Base-by-base conservation (phyloP, 92 coral and sea anemone genomes). In the Phenganax subtilis region DNA sequence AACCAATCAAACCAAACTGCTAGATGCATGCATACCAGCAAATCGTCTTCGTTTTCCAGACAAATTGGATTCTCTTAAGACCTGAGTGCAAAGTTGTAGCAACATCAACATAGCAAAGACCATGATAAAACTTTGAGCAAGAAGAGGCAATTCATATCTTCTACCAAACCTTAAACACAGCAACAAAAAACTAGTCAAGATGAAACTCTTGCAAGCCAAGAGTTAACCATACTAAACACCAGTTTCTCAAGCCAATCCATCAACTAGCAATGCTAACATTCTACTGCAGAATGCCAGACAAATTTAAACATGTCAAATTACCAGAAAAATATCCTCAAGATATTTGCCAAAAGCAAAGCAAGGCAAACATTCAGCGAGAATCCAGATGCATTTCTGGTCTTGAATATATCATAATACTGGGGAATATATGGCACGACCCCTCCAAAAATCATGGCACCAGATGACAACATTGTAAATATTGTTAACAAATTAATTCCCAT, bases 371-470 rank as follows among this genome's bases (percentile, higher is more conserved):
- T 93, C 72, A 89, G 87, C 27, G 98, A 93, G 71, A 93, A 93
- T 0, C 98, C 98, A 56, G 90, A 90, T 0, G 97, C 98, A 80
- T 93, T 90, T 10, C 90, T 85, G 65, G 91, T 81, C 69, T 83
- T 88, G 86, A 69, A 85, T 66, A 93, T 93, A 75, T 93, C 98
- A 89, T 91, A 93, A 71, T 93, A 93, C 60, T 93, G 98, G 8
- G 98, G 98, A 14, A 93, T 80, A 75, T 93, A 93, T 1, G 98
- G 98, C 4, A 93, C 98, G 20, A 93, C 94, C 0, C 97, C 98
- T 71, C 98, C 98, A 83, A 93, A 87, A 30, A 93, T 82, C 98
- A 93, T 93, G 10, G 98, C 94, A 37, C 87, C 90, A 20, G 98
- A 91, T 29, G 98, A 93, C 37, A 93, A n/a, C 92, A 91, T 90